Evolutionary conservation across 2,888 invertebrate genomes (phyloP), one percentile per base, ranked within the genome.

Genomic region (Atrina japonica): DNA sequence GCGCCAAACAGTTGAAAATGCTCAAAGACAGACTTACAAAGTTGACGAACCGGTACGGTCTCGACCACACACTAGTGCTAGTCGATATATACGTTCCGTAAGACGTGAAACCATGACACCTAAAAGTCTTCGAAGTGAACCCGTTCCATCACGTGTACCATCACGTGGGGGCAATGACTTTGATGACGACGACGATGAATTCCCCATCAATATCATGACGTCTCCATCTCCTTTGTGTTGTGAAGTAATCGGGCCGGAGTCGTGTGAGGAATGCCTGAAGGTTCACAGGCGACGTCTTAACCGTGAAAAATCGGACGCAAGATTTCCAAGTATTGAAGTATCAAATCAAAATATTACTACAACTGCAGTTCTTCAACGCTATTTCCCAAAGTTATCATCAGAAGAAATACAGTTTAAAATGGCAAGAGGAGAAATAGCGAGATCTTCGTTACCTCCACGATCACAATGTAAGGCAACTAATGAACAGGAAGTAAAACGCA

Each of bases 221-320:
- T 74, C 45, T 49, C 71, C 45, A 29, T 72, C 49, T 52, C 77
- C 52, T 56, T 66, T 73, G 14, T 78, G 78, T 61, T 82, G 81
- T 59, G 81, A 82, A 65, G 77, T 82, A 23, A 78, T 82, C 30
- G 88, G 88, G 0, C 86, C 86, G 1, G 79, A 79, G 29, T 66
- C 81, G 45, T 88, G 88, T 68, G 81, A 84, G 43, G 77, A 84
- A 41, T 87, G 88, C 72, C 72, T 79, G 11, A 80, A 82, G 60
- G 77, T 77, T 29, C 68, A 81, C 25, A 74, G 79, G 45, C 73
- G 81, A 29, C 72, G 77, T 29, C 65, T 75, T 9, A 78, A 80
- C 58, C 72, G 74, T 29, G 75, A 78, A 18, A 30, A 76, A 23
- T 81, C 77, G 6, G 81, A 85, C 16, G 64, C 75, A 3, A 72